Evolutionary conservation across 2,888 invertebrate genomes (phyloP).

Genomic region (Cecidostiba fungosa): DNA sequence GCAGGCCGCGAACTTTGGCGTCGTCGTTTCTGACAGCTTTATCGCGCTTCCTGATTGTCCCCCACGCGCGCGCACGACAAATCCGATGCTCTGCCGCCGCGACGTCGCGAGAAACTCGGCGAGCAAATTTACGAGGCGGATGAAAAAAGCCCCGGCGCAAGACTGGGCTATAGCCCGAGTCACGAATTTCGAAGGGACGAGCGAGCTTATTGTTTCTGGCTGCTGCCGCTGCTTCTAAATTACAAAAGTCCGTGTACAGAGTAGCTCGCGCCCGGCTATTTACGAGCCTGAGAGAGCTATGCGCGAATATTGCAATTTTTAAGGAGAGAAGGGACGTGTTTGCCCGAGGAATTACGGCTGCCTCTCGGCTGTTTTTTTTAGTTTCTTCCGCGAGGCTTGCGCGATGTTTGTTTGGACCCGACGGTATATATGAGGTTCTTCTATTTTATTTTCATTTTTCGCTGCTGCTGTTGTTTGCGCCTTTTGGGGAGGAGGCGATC

Average conservation of each 20-base stretch:
- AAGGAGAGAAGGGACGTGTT: conserved; percentile 36
- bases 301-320: conserved; percentile 45
- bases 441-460: background rate
- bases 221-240: conserved; percentile 8
- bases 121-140: conserved; percentile 39
- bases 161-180: background rate
- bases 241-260: conserved; percentile 30
- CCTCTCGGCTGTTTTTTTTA: background rate
- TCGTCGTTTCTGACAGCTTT: conserved; percentile 52
- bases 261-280: background rate
- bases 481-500: background rate
- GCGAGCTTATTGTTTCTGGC: conserved; percentile 50
- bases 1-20: conserved; percentile 43
- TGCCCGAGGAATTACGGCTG: conserved; percentile 39
- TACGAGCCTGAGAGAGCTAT: conserved; percentile 19
- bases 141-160: conserved; percentile 13
- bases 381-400: background rate
- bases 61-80: conserved; percentile 34
- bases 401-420: conserved; percentile 15
- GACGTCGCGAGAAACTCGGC: conserved; percentile 7
- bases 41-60: conserved; percentile 58
- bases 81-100: conserved; percentile 23
- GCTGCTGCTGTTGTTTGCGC: background rate
- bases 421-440: background rate
- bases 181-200: conserved; percentile 43